Evolutionary conservation across 2,888 invertebrate genomes (phyloP).

Genomic region (Spatulosminthurus flaviceps): DNA sequence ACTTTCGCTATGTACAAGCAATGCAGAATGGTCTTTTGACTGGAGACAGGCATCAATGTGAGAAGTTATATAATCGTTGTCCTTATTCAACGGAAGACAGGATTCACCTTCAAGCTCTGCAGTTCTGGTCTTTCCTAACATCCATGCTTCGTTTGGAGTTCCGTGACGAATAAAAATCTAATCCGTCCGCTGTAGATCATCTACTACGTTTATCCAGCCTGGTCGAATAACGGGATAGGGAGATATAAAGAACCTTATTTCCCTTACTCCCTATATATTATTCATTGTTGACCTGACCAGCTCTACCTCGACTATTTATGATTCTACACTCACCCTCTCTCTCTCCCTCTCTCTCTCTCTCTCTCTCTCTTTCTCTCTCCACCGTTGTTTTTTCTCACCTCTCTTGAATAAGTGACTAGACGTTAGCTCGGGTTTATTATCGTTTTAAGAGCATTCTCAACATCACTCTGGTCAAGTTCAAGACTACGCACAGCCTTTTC

Average conservation of each 20-base stretch:
- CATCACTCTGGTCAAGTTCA: conserved; percentile 43
- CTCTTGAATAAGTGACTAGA: neutral
- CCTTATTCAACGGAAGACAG: conserved; percentile 63
- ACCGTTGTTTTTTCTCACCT: conserved; percentile 2
- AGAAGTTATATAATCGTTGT: conserved; percentile 61
- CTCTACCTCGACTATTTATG: conserved; percentile 17
- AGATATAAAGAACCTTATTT: conserved; percentile 36
- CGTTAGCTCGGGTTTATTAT: neutral
- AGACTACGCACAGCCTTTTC: conserved; percentile 33
- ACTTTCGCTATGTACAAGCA: conserved; percentile 64
- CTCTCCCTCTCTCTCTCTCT: neutral
- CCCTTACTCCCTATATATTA: conserved; percentile 13
- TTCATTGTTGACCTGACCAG: conserved; percentile 31
- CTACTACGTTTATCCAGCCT: conserved; percentile 33
- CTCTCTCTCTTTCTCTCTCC: neutral
- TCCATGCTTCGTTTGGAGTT: conserved; percentile 64
- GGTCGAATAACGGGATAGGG: conserved; percentile 32
- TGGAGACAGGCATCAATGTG: conserved; percentile 58
- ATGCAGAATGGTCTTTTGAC: conserved; percentile 64
- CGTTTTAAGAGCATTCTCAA: neutral
- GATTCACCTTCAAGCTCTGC: conserved; percentile 64
- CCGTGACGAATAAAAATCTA: conserved; percentile 61
- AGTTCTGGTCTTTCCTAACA: conserved; percentile 64
- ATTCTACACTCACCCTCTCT: neutral
- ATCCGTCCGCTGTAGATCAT: neutral